A percentile compares a stretch with the other conserved stretches of the same genome.
These are phyloP conservation scores for Gymnothorax reevesii DNA, from an alignment of 2,797 vertebrate genomes.

Conservation along the genomic window DNA sequence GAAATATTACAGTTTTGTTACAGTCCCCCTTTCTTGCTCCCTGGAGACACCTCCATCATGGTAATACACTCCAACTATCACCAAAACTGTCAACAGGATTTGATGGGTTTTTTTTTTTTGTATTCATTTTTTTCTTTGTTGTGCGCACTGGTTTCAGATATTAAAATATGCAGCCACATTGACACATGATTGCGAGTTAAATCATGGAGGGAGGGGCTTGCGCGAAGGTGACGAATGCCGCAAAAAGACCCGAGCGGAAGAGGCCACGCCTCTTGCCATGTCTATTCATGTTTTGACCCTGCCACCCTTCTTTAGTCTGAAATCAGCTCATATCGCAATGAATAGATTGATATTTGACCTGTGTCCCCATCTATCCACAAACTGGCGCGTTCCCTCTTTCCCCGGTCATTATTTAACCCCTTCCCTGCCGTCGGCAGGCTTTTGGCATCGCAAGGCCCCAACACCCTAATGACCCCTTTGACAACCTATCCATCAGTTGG, in stretches of 20 bases:
- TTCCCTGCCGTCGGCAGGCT: slow-evolving; percentile 51
- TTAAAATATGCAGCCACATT: background rate
- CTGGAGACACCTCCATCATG: background rate
- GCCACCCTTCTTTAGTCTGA: slow-evolving; percentile 37
- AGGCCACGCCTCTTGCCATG: background rate
- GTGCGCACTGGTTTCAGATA: background rate
- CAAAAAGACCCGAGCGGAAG: background rate
- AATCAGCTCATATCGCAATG: slow-evolving; percentile 10
- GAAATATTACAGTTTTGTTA: slow-evolving; percentile 12
- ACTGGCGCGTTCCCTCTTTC: slow-evolving; percentile 47
- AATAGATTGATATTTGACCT: slow-evolving; percentile 27
- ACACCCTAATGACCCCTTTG: slow-evolving; percentile 72
- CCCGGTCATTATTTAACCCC: slow-evolving; percentile 65
- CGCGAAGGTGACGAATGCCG: background rate
- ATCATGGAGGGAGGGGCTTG: background rate
- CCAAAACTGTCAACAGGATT: background rate
- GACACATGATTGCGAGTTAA: background rate
- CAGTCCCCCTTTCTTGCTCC: background rate
- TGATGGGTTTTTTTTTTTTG: slow-evolving; percentile 11
- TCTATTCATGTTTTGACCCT: slow-evolving; percentile 35
- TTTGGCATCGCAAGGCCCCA: slow-evolving; percentile 49
- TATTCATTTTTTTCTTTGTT: background rate
- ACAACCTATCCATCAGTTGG: slow-evolving; percentile 81
- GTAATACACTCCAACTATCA: background rate
- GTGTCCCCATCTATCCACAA: slow-evolving; percentile 43